phyloP scores from a whole-genome alignment of 2,113 vertebrate species.

The Myocastor coypus region DNA sequence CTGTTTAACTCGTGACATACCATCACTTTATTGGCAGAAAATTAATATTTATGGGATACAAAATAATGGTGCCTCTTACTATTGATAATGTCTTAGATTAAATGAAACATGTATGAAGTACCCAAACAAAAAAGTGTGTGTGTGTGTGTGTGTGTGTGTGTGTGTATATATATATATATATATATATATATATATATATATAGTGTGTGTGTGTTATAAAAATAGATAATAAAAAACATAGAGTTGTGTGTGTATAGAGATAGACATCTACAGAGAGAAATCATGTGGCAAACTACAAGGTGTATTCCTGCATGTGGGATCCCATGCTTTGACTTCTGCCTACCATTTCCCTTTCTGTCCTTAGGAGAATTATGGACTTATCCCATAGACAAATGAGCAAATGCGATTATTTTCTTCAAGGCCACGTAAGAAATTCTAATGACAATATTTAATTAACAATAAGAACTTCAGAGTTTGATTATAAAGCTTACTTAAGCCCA shows the following conservation, averaged over 20 bases:
- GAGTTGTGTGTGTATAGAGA: fast-evolving
- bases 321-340: background rate
- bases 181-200: too few species aligned
- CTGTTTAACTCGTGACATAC: background rate
- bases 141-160: too few species aligned
- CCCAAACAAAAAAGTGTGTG: background rate
- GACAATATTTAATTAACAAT: constrained; percentile 51
- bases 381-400: constrained; percentile 22
- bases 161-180: too few species aligned
- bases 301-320: background rate
- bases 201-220: too few species aligned
- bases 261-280: background rate
- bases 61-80: constrained; percentile 25
- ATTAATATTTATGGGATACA: constrained; percentile 15
- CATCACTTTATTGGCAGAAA: background rate
- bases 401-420: constrained; percentile 9
- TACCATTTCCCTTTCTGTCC: background rate
- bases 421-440: constrained; percentile 49
- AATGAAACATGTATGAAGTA: constrained; percentile 14
- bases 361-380: constrained; percentile 2
- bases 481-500: background rate
- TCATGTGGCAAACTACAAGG: background rate
- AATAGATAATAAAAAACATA: background rate
- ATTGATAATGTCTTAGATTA: background rate
- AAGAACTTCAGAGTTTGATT: constrained; percentile 33